Evolutionary conservation across 2,797 vertebrate genomes (phyloP).

Genomic region (Esox masquinongy): DNA sequence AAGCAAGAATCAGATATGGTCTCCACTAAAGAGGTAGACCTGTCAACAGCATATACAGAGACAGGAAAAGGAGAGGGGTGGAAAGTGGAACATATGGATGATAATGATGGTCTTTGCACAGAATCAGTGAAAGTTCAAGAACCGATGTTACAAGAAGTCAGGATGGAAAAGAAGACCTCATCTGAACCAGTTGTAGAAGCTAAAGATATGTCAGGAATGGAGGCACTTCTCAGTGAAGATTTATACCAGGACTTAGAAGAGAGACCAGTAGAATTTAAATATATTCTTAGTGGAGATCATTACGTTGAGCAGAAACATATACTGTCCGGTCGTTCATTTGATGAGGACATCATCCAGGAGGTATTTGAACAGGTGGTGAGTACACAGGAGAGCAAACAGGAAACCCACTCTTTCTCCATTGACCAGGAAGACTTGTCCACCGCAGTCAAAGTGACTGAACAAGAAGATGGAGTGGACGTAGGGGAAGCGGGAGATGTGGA

Average conservation of each 20-base stretch:
- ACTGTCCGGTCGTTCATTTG: too few species aligned
- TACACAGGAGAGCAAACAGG: neutral
- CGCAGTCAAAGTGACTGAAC: neutral
- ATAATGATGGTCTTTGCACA: neutral
- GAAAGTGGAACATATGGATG: constrained; percentile 21
- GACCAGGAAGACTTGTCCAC: too few species aligned
- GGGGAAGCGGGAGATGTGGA: neutral
- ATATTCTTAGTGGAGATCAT: constrained; percentile 47
- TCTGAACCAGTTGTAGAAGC: neutral
- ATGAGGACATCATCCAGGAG: neutral
- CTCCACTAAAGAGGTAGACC: constrained; percentile 22
- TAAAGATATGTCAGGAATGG: constrained; percentile 57
- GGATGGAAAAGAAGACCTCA: constrained; percentile 6
- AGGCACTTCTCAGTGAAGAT: constrained; percentile 47
- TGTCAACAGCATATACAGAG: constrained; percentile 21
- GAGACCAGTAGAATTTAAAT: constrained; percentile 11
- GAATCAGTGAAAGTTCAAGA: constrained; percentile 23
- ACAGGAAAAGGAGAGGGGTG: neutral
- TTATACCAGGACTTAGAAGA: constrained; percentile 44
- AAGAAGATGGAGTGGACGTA: constrained; percentile 2
- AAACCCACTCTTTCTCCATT: neutral
- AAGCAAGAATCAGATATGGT: constrained; percentile 17
- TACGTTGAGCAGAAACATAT: constrained; percentile 25
- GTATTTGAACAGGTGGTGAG: too few species aligned
- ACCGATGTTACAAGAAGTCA: constrained; percentile 41